Percentiles rank a stretch among this genome's conserved stretches.
Conservation (phyloP, 2,888 invertebrate genomes). For the Pocota personata region DNA sequence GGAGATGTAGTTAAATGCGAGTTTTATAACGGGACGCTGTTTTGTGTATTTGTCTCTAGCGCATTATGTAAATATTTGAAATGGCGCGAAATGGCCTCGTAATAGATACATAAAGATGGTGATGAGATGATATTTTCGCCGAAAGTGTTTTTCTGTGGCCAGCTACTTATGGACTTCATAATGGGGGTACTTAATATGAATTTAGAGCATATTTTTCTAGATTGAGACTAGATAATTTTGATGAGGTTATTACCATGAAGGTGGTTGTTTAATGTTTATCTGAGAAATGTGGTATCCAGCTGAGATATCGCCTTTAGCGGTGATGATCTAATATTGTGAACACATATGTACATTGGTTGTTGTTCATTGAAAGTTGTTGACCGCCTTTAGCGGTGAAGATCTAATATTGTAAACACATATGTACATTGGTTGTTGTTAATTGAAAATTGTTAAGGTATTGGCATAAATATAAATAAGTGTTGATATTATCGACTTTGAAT, state of each 20-base stretch:
- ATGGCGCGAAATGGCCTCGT: slow-evolving; percentile 40
- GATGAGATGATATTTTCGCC: neutral
- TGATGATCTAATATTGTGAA: too few relatives aligned
- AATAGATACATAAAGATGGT: neutral
- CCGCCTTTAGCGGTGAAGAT: too few relatives aligned
- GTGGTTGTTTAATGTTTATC: slow-evolving; percentile 9
- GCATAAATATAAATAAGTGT: too few relatives aligned
- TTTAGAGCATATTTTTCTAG: neutral
- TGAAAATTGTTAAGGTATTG: too few relatives aligned
- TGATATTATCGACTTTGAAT: too few relatives aligned
- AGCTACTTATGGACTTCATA: slow-evolving; percentile 23
- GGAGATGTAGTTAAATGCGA: slow-evolving; percentile 14
- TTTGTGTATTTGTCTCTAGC: neutral
- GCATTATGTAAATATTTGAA: slow-evolving; percentile 14
- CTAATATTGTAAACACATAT: too few relatives aligned
- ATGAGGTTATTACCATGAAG: slow-evolving; percentile 30
- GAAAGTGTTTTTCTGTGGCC: neutral
- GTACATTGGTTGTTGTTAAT: too few relatives aligned
- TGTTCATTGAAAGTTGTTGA: too few relatives aligned
- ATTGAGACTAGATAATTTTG: neutral
- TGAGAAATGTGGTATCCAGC: neutral
- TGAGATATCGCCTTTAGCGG: neutral
- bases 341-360: too few relatives aligned
- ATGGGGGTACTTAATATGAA: slow-evolving; percentile 6
- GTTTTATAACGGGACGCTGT: too few relatives aligned